A percentile compares a stretch with the other conserved stretches of the same genome.
Conservation (phyloP, 2,797 vertebrate species). For the Jordanella pulchra region DNA sequence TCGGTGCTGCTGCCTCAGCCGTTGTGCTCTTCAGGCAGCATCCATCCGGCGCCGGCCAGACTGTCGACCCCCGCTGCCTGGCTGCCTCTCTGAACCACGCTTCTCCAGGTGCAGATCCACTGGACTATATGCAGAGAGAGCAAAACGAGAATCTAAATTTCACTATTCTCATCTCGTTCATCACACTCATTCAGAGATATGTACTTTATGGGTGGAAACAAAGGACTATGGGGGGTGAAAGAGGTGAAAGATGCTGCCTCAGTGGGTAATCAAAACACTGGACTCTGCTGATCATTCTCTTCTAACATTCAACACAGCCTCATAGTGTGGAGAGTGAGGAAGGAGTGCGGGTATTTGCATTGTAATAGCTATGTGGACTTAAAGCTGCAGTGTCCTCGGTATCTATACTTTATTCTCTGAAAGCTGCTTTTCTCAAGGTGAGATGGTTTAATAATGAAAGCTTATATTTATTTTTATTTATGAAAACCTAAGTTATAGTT, state of each 20-base stretch:
- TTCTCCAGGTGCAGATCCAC: conserved; percentile 65
- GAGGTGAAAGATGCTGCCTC: conserved; percentile 43
- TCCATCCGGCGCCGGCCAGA: conserved; percentile 70
- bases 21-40: conserved; percentile 68
- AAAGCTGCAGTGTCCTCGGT: conserved; percentile 74
- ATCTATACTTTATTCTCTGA: conserved; percentile 7
- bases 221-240: conserved; percentile 58
- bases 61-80: conserved; percentile 55
- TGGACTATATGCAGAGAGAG: conserved; percentile 71
- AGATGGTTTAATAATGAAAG: conserved; percentile 38
- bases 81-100: conserved; percentile 44
- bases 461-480: conserved; percentile 28
- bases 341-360: conserved; percentile 75
- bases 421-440: not conserved
- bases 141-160: conserved; percentile 66
- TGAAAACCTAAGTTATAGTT: not conserved
- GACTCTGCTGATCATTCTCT: conserved; percentile 42
- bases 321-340: conserved; percentile 67
- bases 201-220: conserved; percentile 69
- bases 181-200: conserved; percentile 63
- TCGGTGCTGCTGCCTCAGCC: conserved; percentile 51
- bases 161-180: conserved; percentile 48
- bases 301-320: conserved; percentile 42
- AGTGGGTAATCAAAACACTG: conserved; percentile 56
- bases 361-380: conserved; percentile 69